These are phyloP conservation scores for pig (Sus scrofa) DNA, from an alignment of 2,113 vertebrate species.

Conservation along the genomic window DNA sequence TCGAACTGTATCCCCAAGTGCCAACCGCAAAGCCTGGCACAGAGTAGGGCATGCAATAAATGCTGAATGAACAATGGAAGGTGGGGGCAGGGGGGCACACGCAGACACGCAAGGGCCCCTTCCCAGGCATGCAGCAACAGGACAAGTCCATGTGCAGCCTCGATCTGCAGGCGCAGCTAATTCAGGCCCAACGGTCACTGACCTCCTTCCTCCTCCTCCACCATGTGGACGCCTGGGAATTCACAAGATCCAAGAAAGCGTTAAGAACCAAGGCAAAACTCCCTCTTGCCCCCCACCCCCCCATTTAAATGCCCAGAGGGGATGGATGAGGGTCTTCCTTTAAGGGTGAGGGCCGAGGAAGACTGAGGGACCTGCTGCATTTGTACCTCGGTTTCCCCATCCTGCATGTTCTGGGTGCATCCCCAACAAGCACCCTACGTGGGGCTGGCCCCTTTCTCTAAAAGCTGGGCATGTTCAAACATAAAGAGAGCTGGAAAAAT, in stretches of 20 bases:
- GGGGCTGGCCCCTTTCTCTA: not conserved
- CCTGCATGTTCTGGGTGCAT: not conserved
- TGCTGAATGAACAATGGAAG: not conserved
- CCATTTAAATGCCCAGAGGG: not conserved
- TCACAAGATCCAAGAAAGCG: slow-evolving; percentile 9
- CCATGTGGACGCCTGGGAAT: not conserved
- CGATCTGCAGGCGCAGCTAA: not conserved
- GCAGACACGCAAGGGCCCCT: accelerated
- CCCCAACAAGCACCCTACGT: not conserved
- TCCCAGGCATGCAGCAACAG: not conserved
- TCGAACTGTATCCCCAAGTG: too few relatives aligned
- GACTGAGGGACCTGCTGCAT: not conserved
- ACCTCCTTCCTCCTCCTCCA: slow-evolving; percentile 66
- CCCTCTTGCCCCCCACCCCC: not conserved
- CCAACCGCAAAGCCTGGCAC: not conserved
- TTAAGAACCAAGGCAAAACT: not conserved
- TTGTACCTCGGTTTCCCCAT: not conserved
- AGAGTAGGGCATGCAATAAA: not conserved
- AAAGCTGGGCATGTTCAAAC: not conserved
- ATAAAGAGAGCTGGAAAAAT: not conserved
- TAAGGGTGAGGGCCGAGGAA: not conserved
- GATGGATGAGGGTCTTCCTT: not conserved
- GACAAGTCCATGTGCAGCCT: not conserved
- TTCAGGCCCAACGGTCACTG: not conserved
- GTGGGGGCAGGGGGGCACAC: not conserved